Conservation (phyloP, 2,888 invertebrate genomes). For the Adelognathus sp. region DNA sequence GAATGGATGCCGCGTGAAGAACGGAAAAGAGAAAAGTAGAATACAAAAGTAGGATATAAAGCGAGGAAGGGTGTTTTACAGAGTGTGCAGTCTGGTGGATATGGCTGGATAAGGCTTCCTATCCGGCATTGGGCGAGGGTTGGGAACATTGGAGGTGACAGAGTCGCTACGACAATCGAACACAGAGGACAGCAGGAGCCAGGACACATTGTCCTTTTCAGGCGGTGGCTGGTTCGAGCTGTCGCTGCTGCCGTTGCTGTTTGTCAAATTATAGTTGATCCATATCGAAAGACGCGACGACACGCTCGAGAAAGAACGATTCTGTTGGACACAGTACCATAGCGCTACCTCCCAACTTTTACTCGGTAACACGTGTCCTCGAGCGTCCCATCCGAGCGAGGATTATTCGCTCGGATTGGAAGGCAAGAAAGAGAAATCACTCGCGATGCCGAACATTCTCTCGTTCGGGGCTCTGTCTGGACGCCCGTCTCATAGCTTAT, state of each 20-base stretch:
- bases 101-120: slow-evolving; percentile 41
- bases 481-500: background rate
- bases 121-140: background rate
- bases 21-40: slow-evolving; percentile 3
- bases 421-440: slow-evolving; percentile 26
- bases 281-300: slow-evolving; percentile 34
- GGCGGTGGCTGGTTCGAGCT: background rate
- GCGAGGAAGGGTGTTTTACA: slow-evolving; percentile 2
- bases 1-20: slow-evolving; percentile 11
- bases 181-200: background rate
- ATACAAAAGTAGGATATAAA: background rate
- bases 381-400: slow-evolving; percentile 31
- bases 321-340: background rate
- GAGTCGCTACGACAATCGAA: slow-evolving; percentile 31
- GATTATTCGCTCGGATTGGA: slow-evolving; percentile 34
- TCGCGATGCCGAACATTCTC: slow-evolving; percentile 10
- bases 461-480: background rate
- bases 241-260: slow-evolving; percentile 20
- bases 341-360: slow-evolving; percentile 8
- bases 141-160: background rate
- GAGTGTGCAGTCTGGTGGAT: slow-evolving; percentile 35
- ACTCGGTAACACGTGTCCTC: slow-evolving; percentile 34
- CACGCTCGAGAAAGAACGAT: background rate
- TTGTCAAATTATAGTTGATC: slow-evolving; percentile 53
- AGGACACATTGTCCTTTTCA: background rate